Evolutionary conservation across 2,797 vertebrate species (phyloP).

Genomic region (Onychomys arenicola): DNA sequence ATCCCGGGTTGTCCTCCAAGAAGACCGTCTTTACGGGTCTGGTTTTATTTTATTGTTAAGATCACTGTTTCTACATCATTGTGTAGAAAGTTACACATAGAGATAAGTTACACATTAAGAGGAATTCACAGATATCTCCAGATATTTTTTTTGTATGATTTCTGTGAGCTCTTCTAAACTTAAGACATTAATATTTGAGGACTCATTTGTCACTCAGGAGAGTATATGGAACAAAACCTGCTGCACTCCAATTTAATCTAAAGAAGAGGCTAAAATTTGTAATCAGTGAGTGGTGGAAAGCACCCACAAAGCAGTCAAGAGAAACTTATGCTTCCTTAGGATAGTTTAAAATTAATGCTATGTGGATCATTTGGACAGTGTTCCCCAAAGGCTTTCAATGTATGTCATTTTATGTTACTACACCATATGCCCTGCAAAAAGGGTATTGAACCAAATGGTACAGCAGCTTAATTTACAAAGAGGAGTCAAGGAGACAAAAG

Average conservation of each 20-base stretch:
- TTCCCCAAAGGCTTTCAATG: constrained; percentile 12
- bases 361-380: not conserved
- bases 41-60: not conserved
- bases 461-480: not conserved
- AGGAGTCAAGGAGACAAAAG: not conserved
- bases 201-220: not conserved
- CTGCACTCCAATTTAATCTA: constrained; percentile 30
- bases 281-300: not conserved
- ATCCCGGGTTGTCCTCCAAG: not conserved
- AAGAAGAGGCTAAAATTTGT: constrained; percentile 31
- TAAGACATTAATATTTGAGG: constrained; percentile 16
- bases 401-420: not conserved
- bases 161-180: not conserved
- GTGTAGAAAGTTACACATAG: not conserved
- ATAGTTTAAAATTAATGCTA: not conserved
- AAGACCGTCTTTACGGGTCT: not conserved
- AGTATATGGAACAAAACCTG: not conserved
- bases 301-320: not conserved
- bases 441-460: not conserved
- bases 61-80: not conserved
- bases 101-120: not conserved
- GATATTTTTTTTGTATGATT: not conserved
- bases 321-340: constrained; percentile 3
- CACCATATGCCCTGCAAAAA: not conserved
- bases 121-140: not conserved